Percentiles rank a stretch among this genome's conserved stretches.
Conservation (phyloP, 2,113 vertebrate genomes). For the Poeciliopsis prolifica region DNA sequence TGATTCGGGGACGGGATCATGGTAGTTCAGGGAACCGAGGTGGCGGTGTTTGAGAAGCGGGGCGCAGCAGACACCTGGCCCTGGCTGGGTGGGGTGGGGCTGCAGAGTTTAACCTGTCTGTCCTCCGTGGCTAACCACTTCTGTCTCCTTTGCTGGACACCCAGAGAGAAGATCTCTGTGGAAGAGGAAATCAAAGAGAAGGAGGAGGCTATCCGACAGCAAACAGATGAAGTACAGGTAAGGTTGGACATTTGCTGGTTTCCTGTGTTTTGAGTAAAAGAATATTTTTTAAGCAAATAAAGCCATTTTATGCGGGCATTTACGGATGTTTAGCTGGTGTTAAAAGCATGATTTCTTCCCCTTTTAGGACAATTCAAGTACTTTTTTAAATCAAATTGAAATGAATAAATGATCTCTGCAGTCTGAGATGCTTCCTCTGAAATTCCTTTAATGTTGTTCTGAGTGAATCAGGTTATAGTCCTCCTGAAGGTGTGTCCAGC, state of each 20-base stretch:
- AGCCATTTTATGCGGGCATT: neutral
- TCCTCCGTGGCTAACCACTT: constrained; percentile 89
- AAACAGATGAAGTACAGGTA: constrained; percentile 94
- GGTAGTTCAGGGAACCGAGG: constrained; percentile 85
- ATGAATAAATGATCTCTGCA: constrained; percentile 22
- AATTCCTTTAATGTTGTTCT: constrained; percentile 16
- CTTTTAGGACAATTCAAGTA: neutral
- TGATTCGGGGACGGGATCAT: constrained; percentile 55
- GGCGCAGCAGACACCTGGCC: constrained; percentile 35
- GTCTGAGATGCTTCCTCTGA: constrained; percentile 9
- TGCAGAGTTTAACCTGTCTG: constrained; percentile 81
- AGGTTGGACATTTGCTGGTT: constrained; percentile 16
- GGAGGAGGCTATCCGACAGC: constrained; percentile 91
- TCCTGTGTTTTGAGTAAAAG: neutral
- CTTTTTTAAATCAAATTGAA: neutral
- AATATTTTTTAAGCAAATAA: neutral
- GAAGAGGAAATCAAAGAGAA: constrained; percentile 97
- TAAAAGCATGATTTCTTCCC: neutral
- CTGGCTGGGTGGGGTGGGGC: constrained; percentile 74
- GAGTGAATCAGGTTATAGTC: constrained; percentile 26
- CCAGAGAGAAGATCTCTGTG: constrained; percentile 96
- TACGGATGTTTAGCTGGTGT: neutral
- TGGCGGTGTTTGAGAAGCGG: constrained; percentile 74
- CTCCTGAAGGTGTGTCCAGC: constrained; percentile 34
- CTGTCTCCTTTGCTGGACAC: constrained; percentile 93